A percentile compares a stretch with the other conserved stretches of the same genome.
Evolutionary conservation across 2,797 vertebrate genomes (phyloP).

Genomic region (Cyprinella venusta): DNA sequence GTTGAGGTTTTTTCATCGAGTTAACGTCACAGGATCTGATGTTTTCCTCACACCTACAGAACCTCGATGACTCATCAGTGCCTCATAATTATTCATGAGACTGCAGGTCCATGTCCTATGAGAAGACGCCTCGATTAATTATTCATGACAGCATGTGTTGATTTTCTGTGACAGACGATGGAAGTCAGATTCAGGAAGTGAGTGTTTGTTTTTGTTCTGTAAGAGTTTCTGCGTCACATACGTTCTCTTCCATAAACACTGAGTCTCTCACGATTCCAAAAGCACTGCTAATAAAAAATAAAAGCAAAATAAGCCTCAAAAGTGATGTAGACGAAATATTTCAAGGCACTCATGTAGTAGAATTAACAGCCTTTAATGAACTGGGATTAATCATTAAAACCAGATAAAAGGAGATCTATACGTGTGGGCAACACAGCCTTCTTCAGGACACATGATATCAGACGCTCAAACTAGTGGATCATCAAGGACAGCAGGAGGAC

Average conservation of each 20-base stretch:
- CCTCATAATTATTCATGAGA: not conserved
- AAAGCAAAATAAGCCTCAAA: too few species aligned
- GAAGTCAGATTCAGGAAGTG: not conserved
- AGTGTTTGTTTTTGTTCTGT: not conserved
- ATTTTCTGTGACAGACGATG: not conserved
- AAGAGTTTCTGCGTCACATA: not conserved
- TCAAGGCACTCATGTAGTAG: too few species aligned
- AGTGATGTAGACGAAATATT: too few species aligned
- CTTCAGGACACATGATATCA: too few species aligned
- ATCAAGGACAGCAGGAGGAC: too few species aligned
- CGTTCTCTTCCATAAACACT: not conserved
- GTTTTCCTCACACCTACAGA: not conserved
- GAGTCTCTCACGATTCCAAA: not conserved
- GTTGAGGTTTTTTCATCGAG: fast-evolving
- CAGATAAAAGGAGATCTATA: too few species aligned
- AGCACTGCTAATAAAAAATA: too few species aligned
- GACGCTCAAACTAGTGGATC: too few species aligned
- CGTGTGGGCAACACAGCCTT: too few species aligned
- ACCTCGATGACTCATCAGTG: not conserved
- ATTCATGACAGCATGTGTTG: not conserved
- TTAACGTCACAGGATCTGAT: not conserved
- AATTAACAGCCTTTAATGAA: too few species aligned
- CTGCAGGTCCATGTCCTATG: not conserved
- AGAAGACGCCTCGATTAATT: not conserved
- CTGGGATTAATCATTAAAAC: too few species aligned